Evolutionary conservation across 2,888 invertebrate species (phyloP).

Genomic region (Axea sp.): DNA sequence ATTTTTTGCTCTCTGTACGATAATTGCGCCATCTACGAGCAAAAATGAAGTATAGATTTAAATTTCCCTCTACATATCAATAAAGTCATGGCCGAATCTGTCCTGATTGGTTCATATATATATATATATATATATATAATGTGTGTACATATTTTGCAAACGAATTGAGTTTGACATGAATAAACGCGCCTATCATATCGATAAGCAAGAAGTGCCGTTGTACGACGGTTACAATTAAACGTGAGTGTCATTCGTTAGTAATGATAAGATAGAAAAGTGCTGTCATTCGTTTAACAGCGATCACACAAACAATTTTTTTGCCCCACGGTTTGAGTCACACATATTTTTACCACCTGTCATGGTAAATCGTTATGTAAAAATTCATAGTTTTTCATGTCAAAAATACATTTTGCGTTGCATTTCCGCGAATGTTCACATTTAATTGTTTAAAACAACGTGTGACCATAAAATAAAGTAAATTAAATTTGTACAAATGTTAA

Average conservation of each 20-base stretch:
- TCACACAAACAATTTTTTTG: neutral
- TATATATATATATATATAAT: too few species aligned
- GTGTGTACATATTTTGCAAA: conserved; percentile 8
- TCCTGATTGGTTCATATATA: conserved; percentile 8
- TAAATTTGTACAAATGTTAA: neutral
- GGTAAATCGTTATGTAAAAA: conserved; percentile 2
- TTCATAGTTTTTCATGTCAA: neutral
- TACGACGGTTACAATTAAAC: conserved; percentile 1
- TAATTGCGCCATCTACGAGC: neutral
- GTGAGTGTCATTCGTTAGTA: conserved; percentile 1
- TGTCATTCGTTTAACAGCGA: conserved; percentile 17
- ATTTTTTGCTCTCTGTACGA: too few species aligned
- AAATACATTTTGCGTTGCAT: neutral
- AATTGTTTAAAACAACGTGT: too few species aligned
- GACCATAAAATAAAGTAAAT: too few species aligned
- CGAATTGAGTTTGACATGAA: conserved; percentile 20
- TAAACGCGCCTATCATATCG: neutral
- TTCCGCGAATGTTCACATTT: too few species aligned
- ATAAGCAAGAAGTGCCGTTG: conserved; percentile 5
- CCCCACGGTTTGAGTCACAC: conserved; percentile 7
- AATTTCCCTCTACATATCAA: conserved; percentile 41
- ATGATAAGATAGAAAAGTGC: conserved; percentile 6
- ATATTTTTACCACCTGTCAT: conserved; percentile 26
- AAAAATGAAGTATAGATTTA: conserved; percentile 24
- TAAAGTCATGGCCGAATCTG: conserved; percentile 43